Conservation (phyloP, 2,797 vertebrate species). For the Malurus splendens region DNA sequence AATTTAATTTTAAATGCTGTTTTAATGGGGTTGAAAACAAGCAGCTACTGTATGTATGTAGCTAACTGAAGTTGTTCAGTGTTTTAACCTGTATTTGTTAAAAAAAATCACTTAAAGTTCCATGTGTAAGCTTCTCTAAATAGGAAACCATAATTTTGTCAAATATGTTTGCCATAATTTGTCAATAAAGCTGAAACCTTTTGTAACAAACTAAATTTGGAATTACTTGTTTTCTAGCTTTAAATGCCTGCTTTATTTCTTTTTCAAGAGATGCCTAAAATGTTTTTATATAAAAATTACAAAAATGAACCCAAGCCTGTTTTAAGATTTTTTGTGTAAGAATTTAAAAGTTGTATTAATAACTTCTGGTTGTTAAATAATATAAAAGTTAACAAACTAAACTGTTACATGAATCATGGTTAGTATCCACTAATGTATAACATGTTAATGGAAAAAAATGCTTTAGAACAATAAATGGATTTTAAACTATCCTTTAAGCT, state of each 20-base stretch:
- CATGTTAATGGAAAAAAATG: slow-evolving; percentile 86
- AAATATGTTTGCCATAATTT: slow-evolving; percentile 87
- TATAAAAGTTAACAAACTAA: slow-evolving; percentile 89
- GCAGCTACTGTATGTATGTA: slow-evolving; percentile 89
- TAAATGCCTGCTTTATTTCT: slow-evolving; percentile 87
- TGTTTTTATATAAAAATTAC: slow-evolving; percentile 84
- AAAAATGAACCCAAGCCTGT: slow-evolving; percentile 85
- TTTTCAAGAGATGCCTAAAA: slow-evolving; percentile 86
- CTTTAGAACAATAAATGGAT: slow-evolving; percentile 92
- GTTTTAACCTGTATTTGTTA: slow-evolving; percentile 99
- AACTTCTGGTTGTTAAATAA: slow-evolving; percentile 89
- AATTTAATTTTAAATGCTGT: slow-evolving; percentile 88
- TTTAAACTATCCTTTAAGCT: slow-evolving; percentile 93
- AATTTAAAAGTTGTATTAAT: slow-evolving; percentile 87
- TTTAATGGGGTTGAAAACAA: slow-evolving; percentile 84
- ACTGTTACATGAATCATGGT: slow-evolving; percentile 87
- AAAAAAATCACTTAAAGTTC: slow-evolving; percentile 90
- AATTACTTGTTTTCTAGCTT: slow-evolving; percentile 86
- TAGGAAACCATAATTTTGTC: slow-evolving; percentile 90
- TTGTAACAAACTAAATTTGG: slow-evolving; percentile 88
- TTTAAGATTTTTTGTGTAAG: slow-evolving; percentile 86
- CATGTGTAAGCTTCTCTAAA: slow-evolving; percentile 97
- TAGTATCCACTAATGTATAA: slow-evolving; percentile 88
- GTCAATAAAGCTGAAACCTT: slow-evolving; percentile 86
- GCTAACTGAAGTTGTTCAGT: slow-evolving; percentile 96